Evolutionary conservation across 2,888 invertebrate genomes (phyloP).

Genomic region (Anarsia innoxiella): DNA sequence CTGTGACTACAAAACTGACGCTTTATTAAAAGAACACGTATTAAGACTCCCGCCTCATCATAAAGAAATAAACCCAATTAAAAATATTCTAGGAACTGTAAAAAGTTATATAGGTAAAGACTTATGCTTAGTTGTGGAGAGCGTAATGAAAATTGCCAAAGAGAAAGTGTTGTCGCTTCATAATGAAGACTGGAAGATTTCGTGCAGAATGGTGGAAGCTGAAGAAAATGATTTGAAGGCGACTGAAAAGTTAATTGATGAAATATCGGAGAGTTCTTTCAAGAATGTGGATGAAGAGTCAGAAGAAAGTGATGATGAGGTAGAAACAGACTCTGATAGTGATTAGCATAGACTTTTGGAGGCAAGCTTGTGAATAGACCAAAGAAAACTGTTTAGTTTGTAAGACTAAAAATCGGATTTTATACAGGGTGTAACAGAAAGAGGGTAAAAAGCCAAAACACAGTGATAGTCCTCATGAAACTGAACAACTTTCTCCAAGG

Average conservation of each 20-base stretch:
- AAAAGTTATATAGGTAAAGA: conserved; percentile 26
- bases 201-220: conserved; percentile 23
- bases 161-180: conserved; percentile 25
- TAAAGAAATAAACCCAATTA: conserved; percentile 27
- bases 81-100: conserved; percentile 22
- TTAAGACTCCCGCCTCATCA: conserved; percentile 25
- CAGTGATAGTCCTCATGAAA: too few species aligned
- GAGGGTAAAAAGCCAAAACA: too few species aligned
- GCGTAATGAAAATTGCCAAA: conserved; percentile 28
- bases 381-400: too few species aligned
- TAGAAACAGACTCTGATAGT: conserved; percentile 27
- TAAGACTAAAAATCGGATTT: too few species aligned
- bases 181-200: conserved; percentile 25
- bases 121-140: conserved; percentile 22
- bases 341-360: too few species aligned
- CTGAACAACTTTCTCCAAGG: too few species aligned
- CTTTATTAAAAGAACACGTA: conserved; percentile 23
- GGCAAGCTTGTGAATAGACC: too few species aligned
- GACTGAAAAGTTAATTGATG: conserved; percentile 28
- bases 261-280: conserved; percentile 28
- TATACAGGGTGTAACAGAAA: too few species aligned
- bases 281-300: conserved; percentile 23
- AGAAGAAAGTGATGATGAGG: conserved; percentile 26
- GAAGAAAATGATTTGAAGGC: conserved; percentile 30
- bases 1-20: conserved; percentile 28